Evolutionary conservation across 1,140 invertebrate species (phyloP).

Genomic region (Drosophila yakuba): DNA sequence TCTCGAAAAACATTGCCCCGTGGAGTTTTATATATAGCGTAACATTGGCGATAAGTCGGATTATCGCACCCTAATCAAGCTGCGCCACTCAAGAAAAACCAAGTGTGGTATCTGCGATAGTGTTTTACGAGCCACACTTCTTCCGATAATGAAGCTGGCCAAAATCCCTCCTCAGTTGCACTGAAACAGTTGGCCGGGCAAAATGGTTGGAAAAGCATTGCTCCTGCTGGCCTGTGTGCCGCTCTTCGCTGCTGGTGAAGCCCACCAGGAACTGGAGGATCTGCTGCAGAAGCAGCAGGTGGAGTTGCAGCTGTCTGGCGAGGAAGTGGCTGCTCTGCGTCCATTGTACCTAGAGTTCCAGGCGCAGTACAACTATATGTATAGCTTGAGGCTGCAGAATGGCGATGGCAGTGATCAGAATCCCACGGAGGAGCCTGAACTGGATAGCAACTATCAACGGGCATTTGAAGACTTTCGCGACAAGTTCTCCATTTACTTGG

Average conservation of each 20-base stretch:
- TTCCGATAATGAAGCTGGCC: constrained; percentile 22
- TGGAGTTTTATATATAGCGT: constrained; percentile 31
- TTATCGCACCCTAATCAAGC: constrained; percentile 58
- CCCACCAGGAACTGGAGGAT: constrained; percentile 48
- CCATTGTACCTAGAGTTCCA: constrained; percentile 70
- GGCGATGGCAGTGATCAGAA: constrained; percentile 53
- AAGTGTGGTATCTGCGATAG: constrained; percentile 56
- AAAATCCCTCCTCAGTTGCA: constrained; percentile 43
- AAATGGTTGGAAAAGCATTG: constrained; percentile 38
- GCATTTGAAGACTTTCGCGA: constrained; percentile 49
- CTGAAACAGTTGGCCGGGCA: constrained; percentile 13
- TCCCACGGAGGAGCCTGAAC: not conserved
- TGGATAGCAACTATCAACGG: constrained; percentile 40
- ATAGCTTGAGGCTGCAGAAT: constrained; percentile 35
- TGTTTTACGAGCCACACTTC: constrained; percentile 30
- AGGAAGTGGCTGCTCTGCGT: constrained; percentile 59
- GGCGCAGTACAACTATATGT: constrained; percentile 64
- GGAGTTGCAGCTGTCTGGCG: constrained; percentile 51
- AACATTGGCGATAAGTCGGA: constrained; percentile 47
- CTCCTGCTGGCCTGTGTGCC: constrained; percentile 32
- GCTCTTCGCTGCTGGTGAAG: constrained; percentile 14
- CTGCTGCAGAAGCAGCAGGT: constrained; percentile 49
- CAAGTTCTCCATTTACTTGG: constrained; percentile 40
- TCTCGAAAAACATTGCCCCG: constrained; percentile 42
- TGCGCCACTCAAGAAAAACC: constrained; percentile 52